Conservation (phyloP, 2,113 vertebrate genomes). For the Hyperoodon ampullatus region DNA sequence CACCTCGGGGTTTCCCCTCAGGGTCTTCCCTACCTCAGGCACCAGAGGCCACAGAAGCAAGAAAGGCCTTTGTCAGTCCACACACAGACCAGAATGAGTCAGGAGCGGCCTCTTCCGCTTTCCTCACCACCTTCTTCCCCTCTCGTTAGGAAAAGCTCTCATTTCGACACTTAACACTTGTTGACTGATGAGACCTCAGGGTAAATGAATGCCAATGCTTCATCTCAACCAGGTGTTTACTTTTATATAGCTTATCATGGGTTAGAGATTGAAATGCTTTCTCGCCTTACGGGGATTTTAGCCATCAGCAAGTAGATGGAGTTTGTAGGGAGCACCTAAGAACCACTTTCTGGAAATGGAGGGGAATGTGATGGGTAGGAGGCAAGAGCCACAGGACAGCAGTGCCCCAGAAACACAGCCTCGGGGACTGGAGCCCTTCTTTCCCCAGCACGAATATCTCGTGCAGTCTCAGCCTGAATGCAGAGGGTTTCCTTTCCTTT, state of each 20-base stretch:
- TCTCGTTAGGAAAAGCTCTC: neutral
- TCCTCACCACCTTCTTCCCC: neutral
- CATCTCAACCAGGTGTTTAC: neutral
- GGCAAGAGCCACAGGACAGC: neutral
- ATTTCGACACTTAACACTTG: neutral
- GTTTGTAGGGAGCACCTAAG: neutral
- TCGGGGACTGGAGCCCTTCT: too few relatives aligned
- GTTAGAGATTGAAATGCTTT: neutral
- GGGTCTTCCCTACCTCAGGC: neutral
- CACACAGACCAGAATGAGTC: neutral
- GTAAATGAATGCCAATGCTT: neutral
- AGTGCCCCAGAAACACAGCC: neutral
- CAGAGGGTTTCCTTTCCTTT: neutral
- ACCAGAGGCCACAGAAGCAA: neutral
- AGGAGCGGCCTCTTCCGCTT: neutral
- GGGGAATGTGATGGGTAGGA: neutral
- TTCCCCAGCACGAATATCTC: neutral
- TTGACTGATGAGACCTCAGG: neutral
- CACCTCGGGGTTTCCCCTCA: neutral
- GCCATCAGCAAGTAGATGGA: neutral
- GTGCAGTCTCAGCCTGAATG: accelerated
- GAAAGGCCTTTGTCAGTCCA: neutral
- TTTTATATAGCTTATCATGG: neutral
- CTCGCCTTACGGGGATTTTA: neutral
- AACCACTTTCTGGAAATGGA: neutral